Percentiles rank a stretch among this genome's conserved stretches.
Evolutionary conservation across 2,888 invertebrate species (phyloP).

Genomic region (Cephus pulcher): DNA sequence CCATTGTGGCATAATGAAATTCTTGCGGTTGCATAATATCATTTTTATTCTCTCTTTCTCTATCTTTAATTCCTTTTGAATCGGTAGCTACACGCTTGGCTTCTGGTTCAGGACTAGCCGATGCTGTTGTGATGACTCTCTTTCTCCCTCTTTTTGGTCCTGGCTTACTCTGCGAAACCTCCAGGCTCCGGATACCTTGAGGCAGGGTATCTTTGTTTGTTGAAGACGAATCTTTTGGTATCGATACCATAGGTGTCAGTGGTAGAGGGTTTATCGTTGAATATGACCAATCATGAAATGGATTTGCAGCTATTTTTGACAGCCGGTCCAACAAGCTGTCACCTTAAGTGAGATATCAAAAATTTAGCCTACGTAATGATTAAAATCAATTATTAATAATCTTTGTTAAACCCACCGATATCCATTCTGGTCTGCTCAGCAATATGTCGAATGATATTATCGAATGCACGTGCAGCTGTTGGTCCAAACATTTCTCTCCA

Average conservation of each 20-base stretch:
- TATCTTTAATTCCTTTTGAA: slow-evolving; percentile 30
- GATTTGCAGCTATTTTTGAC: slow-evolving; percentile 71
- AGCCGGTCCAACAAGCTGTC: slow-evolving; percentile 66
- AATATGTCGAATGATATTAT: slow-evolving; percentile 83
- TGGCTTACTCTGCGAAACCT: slow-evolving; percentile 37
- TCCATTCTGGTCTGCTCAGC: slow-evolving; percentile 82
- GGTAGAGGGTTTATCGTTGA: slow-evolving; percentile 37
- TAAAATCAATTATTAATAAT: slow-evolving; percentile 52
- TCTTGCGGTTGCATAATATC: slow-evolving; percentile 54
- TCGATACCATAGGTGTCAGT: slow-evolving; percentile 42
- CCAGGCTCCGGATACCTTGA: slow-evolving; percentile 34
- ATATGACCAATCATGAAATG: slow-evolving; percentile 75
- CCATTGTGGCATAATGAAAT: slow-evolving; percentile 60
- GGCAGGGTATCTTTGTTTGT: slow-evolving; percentile 22
- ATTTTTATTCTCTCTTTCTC: slow-evolving; percentile 37
- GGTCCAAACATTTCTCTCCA: slow-evolving; percentile 90
- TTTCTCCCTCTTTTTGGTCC: slow-evolving; percentile 58
- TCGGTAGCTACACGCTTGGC: slow-evolving; percentile 42
- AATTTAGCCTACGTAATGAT: slow-evolving; percentile 9
- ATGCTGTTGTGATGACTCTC: slow-evolving; percentile 59
- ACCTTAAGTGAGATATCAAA: slow-evolving; percentile 36
- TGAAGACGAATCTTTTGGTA: slow-evolving; percentile 31
- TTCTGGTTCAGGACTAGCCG: slow-evolving; percentile 66
- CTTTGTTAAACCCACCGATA: slow-evolving; percentile 68
- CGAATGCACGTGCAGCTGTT: slow-evolving; percentile 82